phyloP scores from a whole-genome alignment of 2,113 vertebrate species.

The Sinosuthora webbiana region DNA sequence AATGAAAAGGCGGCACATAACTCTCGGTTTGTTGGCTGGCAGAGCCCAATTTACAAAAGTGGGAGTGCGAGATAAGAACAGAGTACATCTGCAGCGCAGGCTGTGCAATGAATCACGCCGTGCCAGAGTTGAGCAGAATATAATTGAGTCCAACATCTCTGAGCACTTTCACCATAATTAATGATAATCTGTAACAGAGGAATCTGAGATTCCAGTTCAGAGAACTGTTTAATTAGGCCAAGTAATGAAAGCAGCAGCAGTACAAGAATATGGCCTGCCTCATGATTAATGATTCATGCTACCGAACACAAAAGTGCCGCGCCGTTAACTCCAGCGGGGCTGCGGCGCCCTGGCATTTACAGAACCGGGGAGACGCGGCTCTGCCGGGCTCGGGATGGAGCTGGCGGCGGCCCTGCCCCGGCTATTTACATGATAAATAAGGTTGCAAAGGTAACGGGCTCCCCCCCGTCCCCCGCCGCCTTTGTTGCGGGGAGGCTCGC shows the following conservation, averaged over 20 bases:
- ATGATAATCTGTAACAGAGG: conserved; percentile 99
- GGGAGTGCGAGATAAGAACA: conserved; percentile 99
- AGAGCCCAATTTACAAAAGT: conserved; percentile 99
- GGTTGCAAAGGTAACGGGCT: conserved; percentile 61
- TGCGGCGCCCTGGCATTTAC: conserved; percentile 95
- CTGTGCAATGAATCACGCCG: conserved; percentile 98
- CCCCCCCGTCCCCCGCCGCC: conserved; percentile 60
- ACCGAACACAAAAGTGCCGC: conserved; percentile 99
- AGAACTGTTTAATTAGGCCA: conserved; percentile 99
- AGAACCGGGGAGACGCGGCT: conserved; percentile 86
- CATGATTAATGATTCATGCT: conserved; percentile 99
- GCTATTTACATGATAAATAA: conserved; percentile 74
- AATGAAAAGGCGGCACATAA: conserved; percentile 99
- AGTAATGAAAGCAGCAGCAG: conserved; percentile 99
- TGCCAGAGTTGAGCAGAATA: conserved; percentile 99
- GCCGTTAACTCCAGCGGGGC: conserved; percentile 97
- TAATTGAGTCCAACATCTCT: conserved; percentile 99
- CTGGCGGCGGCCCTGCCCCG: conserved; percentile 75
- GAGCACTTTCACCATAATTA: conserved; percentile 99
- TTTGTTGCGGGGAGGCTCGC: conserved; percentile 65
- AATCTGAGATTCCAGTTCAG: conserved; percentile 99
- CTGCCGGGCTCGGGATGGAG: conserved; percentile 79
- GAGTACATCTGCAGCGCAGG: conserved; percentile 92
- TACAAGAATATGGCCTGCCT: conserved; percentile 99
- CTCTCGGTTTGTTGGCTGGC: conserved; percentile 99